Evolutionary conservation across 92 coral and sea anemone species (phyloP), one percentile per base, ranked within the genome.

Genomic region (Palythoa grandiflora): DNA sequence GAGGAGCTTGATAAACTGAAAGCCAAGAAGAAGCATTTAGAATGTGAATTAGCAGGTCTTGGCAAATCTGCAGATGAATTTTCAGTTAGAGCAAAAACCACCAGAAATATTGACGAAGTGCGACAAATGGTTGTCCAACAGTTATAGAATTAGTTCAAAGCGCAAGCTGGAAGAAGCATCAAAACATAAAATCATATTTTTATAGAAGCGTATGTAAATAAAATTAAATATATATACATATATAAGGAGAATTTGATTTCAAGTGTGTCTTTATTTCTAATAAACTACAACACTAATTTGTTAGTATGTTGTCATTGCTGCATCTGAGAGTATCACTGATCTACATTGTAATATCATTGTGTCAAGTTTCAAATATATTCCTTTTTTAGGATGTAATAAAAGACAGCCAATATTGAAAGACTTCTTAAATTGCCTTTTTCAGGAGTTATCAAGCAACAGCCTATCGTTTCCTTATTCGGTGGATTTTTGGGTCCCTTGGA

Each of bases 121-220:
- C 61, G 79, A 40, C 52, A 80, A 63, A 65, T 79, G 68, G 87
- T 40, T 51, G 86, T 88, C 87, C 39, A 80, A 79, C 78, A 88
- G 90, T 71, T 79, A 84, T 71, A 40, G 79, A 71, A 40, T 55
- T 65, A 84, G 75, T 51, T 79, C 87, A 88, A 88, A 88, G 52
- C 70, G 35, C 40, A 88, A 88, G 65, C 90, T 88, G 57, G 86
- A 88, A 77, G 87, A 88, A 79, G 87, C 65, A 68, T 38, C 88
- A 38, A 84, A 71, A 70, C 53, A n/a, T 60, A 60, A 60, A 60
- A 60, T 60, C 20, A 60, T 60, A 60, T 28, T 60, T 60, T 60
- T 60, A 60, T 60, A 60, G 68, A 60, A 60, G 68, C 68, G 68
- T 60, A 15, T 60, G 68, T 60, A 60, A 13, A 60, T 60, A 15